phyloP scores from a whole-genome alignment of 2,888 invertebrate species.

The Spilosoma lubricipeda region DNA sequence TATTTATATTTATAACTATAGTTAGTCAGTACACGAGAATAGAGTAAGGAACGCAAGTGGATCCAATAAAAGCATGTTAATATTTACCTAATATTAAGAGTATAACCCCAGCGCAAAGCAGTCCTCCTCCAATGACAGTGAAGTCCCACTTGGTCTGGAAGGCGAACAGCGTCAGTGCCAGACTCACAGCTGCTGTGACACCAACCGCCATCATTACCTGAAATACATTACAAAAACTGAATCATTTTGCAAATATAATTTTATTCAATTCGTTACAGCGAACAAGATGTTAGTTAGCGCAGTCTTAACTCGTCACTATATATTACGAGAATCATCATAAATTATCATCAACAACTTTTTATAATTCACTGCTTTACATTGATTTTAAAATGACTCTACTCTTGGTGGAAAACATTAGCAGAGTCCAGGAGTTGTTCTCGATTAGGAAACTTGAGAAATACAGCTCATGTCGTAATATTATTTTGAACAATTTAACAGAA shows the following conservation, averaged over 20 bases:
- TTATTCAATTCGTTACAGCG: background rate
- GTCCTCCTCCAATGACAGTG: constrained; percentile 91
- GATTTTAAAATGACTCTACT: too few species aligned
- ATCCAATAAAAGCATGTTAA: background rate
- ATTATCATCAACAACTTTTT: too few species aligned
- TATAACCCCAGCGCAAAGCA: constrained; percentile 92
- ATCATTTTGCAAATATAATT: background rate
- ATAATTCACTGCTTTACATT: too few species aligned
- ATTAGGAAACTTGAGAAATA: too few species aligned
- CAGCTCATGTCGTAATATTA: too few species aligned
- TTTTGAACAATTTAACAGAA: too few species aligned
- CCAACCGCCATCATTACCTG: constrained; percentile 95
- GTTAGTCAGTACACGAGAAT: too few species aligned
- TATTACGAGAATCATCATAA: too few species aligned
- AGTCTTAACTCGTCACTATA: background rate
- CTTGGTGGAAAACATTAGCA: too few species aligned
- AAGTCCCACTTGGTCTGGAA: constrained; percentile 97
- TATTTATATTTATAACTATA: too few species aligned
- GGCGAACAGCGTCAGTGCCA: constrained; percentile 95
- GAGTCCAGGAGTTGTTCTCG: too few species aligned
- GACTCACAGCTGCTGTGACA: constrained; percentile 93
- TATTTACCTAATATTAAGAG: constrained; percentile 90
- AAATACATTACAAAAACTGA: constrained; percentile 22
- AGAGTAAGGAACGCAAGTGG: background rate
- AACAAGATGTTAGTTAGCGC: too few species aligned